These are phyloP conservation scores for Noctilio leporinus DNA, from an alignment of 2,113 vertebrate genomes.

Conservation along the genomic window DNA sequence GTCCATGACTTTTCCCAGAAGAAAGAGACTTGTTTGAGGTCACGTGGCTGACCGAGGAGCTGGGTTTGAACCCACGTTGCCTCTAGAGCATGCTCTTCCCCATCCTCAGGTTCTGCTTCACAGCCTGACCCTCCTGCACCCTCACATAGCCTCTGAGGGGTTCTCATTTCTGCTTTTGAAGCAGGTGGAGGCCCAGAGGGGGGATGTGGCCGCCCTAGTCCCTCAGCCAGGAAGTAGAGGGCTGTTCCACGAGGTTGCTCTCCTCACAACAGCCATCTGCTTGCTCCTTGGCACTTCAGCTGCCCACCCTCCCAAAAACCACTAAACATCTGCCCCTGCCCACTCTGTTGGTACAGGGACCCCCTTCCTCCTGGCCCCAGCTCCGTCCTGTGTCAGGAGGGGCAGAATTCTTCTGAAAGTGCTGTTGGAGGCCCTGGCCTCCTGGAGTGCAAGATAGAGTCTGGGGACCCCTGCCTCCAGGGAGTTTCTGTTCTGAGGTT, in stretches of 20 bases:
- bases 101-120: not conserved
- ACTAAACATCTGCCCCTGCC: not conserved
- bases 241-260: not conserved
- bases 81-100: fast-evolving
- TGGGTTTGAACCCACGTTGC: not conserved
- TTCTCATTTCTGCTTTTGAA: not conserved
- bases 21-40: not conserved
- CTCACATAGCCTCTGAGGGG: not conserved
- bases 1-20: not conserved
- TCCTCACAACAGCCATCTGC: not conserved
- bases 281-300: not conserved
- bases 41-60: not conserved
- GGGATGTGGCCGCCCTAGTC: fast-evolving
- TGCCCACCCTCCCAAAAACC: not conserved
- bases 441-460: not conserved
- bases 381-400: not conserved
- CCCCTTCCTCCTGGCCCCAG: not conserved
- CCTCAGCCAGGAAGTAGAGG: not conserved
- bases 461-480: not conserved
- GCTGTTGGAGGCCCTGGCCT: not conserved
- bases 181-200: not conserved
- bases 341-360: not conserved
- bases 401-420: not conserved
- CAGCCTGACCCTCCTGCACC: not conserved
- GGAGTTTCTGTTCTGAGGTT: not conserved